A percentile compares a stretch with the other conserved stretches of the same genome.
These are phyloP conservation scores for Lamprotornis superbus DNA, from an alignment of 2,113 vertebrate species.

Conservation along the genomic window DNA sequence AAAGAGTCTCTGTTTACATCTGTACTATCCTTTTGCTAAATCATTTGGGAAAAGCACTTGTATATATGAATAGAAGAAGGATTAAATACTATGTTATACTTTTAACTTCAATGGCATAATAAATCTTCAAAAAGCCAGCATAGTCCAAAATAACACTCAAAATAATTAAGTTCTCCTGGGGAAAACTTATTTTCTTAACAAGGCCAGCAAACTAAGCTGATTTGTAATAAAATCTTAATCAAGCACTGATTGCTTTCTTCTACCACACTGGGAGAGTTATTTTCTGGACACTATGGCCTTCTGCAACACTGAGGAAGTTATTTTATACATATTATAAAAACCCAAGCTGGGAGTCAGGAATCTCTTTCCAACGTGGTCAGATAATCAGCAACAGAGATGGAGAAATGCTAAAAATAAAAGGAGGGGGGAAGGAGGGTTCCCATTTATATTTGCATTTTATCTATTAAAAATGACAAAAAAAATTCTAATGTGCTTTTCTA, in stretches of 20 bases:
- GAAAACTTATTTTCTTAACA: background rate
- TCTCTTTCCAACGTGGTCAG: background rate
- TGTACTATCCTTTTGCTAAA: background rate
- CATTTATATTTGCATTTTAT: background rate
- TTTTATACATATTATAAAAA: background rate
- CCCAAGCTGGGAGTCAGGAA: background rate
- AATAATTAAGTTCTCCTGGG: background rate
- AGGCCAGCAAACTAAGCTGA: background rate
- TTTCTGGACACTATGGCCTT: background rate
- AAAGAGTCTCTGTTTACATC: background rate
- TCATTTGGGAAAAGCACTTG: background rate
- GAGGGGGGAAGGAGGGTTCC: accelerated
- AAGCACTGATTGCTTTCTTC: background rate
- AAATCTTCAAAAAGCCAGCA: background rate
- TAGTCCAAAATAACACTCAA: background rate
- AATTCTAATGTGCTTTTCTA: background rate
- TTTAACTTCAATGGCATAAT: background rate
- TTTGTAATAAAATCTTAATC: background rate
- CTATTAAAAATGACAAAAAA: background rate
- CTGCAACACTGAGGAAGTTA: background rate
- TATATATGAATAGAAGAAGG: background rate
- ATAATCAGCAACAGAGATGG: background rate
- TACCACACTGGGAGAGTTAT: background rate
- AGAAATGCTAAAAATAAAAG: background rate
- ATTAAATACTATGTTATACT: background rate